Evolutionary conservation across 1,140 invertebrate genomes (phyloP).

Genomic region (Trypoxylus dichotomus): DNA sequence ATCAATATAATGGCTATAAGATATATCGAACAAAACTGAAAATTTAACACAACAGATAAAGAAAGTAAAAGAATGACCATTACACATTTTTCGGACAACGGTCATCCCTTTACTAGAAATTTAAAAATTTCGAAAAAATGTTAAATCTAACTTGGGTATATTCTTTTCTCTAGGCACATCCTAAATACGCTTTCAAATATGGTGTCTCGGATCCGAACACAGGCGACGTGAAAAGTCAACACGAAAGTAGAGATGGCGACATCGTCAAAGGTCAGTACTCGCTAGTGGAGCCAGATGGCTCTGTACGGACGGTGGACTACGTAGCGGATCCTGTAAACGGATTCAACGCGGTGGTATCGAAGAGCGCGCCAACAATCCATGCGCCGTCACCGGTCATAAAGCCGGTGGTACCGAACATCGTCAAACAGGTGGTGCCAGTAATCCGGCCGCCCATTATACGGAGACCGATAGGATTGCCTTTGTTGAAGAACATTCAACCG

Average conservation of each 20-base stretch:
- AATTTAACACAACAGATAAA: too few species aligned
- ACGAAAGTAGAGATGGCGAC: conserved; percentile 59
- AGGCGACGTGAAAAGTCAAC: conserved; percentile 59
- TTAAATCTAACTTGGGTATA: background rate
- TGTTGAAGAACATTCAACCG: background rate
- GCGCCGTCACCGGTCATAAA: conserved; percentile 26
- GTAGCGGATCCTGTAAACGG: conserved; percentile 48
- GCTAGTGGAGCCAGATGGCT: conserved; percentile 51
- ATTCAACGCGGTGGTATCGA: conserved; percentile 67
- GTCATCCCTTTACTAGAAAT: too few species aligned
- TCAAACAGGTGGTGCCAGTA: conserved; percentile 34
- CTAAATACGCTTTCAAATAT: conserved; percentile 59
- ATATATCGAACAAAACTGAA: too few species aligned
- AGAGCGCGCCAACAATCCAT: conserved; percentile 56
- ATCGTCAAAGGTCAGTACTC: conserved; percentile 56
- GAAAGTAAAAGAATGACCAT: too few species aligned
- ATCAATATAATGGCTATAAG: too few species aligned
- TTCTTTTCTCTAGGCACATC: conserved; percentile 48
- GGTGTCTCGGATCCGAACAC: conserved; percentile 59
- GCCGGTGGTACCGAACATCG: conserved; percentile 31
- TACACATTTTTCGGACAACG: too few species aligned
- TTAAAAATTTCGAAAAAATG: too few species aligned
- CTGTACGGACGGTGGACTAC: conserved; percentile 52
- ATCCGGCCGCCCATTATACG: background rate
- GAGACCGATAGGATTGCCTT: background rate